Conservation (phyloP, 2,888 invertebrate genomes). For the Pedicia rivosa region DNA sequence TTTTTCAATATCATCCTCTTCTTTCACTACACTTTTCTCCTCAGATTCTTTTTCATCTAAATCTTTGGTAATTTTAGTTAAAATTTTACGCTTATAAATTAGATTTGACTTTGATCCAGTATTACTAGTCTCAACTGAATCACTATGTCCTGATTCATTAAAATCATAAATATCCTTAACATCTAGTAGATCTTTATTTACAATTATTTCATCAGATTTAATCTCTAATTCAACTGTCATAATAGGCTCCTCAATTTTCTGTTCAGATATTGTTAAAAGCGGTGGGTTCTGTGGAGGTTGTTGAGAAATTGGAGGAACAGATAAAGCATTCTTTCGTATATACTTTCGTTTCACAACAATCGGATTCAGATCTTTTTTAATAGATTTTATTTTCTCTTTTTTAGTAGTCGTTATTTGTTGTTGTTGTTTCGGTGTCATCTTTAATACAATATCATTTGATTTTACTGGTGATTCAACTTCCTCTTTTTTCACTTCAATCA, state of each 20-base stretch:
- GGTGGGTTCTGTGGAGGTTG: background rate
- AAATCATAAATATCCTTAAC: slow-evolving; percentile 26
- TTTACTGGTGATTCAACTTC: too few species aligned
- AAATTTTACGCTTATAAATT: too few species aligned
- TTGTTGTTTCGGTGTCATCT: too few species aligned
- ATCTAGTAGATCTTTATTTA: background rate
- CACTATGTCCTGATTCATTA: slow-evolving; percentile 21
- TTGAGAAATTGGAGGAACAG: too few species aligned
- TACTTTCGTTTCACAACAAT: background rate
- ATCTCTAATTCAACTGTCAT: background rate
- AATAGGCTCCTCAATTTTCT: background rate
- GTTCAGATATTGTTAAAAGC: too few species aligned
- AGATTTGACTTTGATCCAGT: slow-evolving; percentile 2
- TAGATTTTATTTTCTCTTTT: background rate
- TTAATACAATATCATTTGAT: background rate
- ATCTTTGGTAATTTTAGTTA: too few species aligned
- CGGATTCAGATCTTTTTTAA: too few species aligned
- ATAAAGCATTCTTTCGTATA: background rate
- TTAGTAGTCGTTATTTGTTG: background rate
- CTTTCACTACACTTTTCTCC: too few species aligned
- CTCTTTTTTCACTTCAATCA: too few species aligned
- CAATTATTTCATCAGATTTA: background rate
- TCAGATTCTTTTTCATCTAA: too few species aligned
- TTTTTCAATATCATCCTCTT: too few species aligned
- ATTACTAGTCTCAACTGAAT: background rate